Evolutionary conservation across 1,140 invertebrate species (phyloP).

Genomic region (Phymorhynchus buccinoides): DNA sequence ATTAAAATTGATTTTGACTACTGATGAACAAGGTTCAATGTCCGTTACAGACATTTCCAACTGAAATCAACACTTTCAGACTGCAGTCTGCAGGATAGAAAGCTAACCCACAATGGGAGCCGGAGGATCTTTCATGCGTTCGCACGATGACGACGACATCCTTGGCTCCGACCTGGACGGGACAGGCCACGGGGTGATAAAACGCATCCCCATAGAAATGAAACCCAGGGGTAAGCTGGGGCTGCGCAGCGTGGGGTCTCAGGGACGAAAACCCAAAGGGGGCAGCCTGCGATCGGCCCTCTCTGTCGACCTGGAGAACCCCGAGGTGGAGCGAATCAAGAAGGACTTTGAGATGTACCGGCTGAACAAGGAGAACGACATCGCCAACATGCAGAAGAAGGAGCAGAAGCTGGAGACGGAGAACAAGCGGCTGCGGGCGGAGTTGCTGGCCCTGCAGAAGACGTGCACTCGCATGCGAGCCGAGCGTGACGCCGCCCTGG

Average conservation of each 20-base stretch:
- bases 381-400: constrained; percentile 71
- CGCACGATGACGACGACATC: constrained; percentile 71
- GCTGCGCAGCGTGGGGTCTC: constrained; percentile 63
- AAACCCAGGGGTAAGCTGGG: constrained; percentile 71
- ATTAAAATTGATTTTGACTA: too few relatives aligned
- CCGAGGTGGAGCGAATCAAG: constrained; percentile 69
- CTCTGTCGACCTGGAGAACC: constrained; percentile 72
- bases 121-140: constrained; percentile 65
- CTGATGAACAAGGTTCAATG: too few relatives aligned
- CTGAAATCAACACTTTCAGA: too few relatives aligned
- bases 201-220: constrained; percentile 72
- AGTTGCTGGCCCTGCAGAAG: constrained; percentile 71
- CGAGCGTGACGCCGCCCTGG: constrained; percentile 67
- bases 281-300: constrained; percentile 70
- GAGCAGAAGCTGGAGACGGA: constrained; percentile 70
- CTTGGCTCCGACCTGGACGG: constrained; percentile 67
- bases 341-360: constrained; percentile 73
- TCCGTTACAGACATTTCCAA: too few relatives aligned
- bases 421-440: constrained; percentile 70
- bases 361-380: constrained; percentile 72
- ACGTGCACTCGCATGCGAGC: constrained; percentile 69
- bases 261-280: constrained; percentile 65
- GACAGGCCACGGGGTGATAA: constrained; percentile 68
- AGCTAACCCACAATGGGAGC: constrained; percentile 70
- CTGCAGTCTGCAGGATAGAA: too few relatives aligned